These are phyloP conservation scores for Asarcornis scutulata DNA, from an alignment of 2,113 vertebrate species.

Conservation along the genomic window DNA sequence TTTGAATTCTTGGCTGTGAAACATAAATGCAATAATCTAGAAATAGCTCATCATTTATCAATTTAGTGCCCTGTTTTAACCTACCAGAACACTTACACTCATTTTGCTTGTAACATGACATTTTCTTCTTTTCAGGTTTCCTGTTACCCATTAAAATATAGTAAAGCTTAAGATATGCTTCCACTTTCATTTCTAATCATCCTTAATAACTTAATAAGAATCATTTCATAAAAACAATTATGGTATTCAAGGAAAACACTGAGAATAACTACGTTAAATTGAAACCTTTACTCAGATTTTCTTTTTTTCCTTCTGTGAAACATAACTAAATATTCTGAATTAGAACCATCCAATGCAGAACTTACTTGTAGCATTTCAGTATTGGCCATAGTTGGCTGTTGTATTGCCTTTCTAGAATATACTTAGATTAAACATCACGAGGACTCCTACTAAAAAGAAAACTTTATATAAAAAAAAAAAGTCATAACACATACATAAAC, in stretches of 20 bases:
- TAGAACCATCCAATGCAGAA: background rate
- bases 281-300: background rate
- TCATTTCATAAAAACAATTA: background rate
- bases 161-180: background rate
- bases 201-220: background rate
- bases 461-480: background rate
- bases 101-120: background rate
- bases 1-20: background rate
- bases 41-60: background rate
- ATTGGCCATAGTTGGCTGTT: background rate
- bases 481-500: background rate
- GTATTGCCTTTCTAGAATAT: background rate
- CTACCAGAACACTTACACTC: background rate
- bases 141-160: background rate
- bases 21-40: background rate
- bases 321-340: background rate
- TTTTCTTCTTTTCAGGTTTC: background rate
- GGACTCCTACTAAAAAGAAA: background rate
- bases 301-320: background rate
- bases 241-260: background rate
- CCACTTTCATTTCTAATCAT: background rate
- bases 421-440: background rate
- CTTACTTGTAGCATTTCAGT: background rate
- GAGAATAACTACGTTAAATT: background rate
- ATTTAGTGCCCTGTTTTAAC: background rate